Conservation (phyloP, 37 sponge, comb jelly and placozoan genomes). For the Aphrocallistes beatrix region DNA sequence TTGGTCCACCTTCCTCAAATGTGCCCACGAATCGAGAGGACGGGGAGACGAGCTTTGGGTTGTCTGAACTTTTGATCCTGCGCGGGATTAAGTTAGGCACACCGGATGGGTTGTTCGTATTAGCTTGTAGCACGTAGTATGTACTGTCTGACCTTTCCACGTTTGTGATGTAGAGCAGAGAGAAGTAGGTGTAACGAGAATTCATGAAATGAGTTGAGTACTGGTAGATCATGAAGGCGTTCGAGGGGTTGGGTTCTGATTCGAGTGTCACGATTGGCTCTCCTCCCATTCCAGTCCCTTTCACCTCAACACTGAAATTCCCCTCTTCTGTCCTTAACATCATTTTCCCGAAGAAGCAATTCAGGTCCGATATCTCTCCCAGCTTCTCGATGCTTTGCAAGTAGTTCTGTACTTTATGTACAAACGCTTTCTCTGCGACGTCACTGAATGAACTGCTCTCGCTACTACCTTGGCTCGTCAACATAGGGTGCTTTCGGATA, state of each 20-base stretch:
- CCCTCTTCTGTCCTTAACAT: background rate
- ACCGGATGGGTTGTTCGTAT: background rate
- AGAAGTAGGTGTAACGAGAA: background rate
- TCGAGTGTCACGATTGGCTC: background rate
- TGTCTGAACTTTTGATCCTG: background rate
- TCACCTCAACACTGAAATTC: background rate
- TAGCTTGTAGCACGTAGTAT: background rate
- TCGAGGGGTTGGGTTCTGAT: background rate
- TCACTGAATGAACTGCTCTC: background rate
- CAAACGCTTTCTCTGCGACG: background rate
- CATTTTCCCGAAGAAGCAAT: background rate
- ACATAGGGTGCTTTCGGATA: no score
- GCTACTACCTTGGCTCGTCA: no score
- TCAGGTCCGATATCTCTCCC: slow-evolving; percentile 3
- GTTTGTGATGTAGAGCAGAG: background rate
- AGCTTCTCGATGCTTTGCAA: background rate
- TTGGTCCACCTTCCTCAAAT: background rate
- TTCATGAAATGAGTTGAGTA: background rate
- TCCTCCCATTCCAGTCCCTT: background rate
- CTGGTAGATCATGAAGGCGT: background rate
- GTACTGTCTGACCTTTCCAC: background rate
- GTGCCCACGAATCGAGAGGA: background rate
- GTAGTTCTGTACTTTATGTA: background rate
- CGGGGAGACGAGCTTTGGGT: background rate
- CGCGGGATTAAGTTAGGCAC: background rate